A percentile compares a stretch with the other conserved stretches of the same genome.
Conservation (phyloP, 2,113 vertebrate species). For the Cathartes aura region DNA sequence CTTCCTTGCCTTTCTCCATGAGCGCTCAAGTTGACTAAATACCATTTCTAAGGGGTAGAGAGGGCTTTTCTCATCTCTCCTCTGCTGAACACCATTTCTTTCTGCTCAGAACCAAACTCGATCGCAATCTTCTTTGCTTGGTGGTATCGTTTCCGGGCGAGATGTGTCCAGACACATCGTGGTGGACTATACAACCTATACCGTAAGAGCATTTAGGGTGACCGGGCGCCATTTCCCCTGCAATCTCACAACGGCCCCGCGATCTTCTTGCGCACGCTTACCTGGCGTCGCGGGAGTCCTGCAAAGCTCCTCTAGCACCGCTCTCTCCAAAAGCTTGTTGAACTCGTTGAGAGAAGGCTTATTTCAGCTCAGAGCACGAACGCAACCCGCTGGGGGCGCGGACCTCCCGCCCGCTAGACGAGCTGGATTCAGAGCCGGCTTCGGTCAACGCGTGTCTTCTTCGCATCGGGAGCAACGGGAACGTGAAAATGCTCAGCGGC, state of each 20-base stretch:
- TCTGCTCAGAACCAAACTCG: background rate
- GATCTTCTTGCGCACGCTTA: fast-evolving
- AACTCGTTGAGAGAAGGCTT: background rate
- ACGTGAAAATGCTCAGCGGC: background rate
- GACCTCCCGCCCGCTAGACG: fast-evolving
- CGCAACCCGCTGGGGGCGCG: fast-evolving
- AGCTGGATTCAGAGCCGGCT: background rate
- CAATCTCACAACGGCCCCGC: fast-evolving
- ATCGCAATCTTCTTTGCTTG: too few relatives aligned
- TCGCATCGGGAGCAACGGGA: fast-evolving
- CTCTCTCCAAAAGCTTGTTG: background rate
- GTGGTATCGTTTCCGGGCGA: background rate
- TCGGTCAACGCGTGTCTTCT: fast-evolving
- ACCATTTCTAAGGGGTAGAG: background rate
- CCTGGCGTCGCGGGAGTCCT: background rate
- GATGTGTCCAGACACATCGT: background rate
- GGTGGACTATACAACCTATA: too few relatives aligned
- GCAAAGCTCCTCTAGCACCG: background rate
- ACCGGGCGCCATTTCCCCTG: fast-evolving
- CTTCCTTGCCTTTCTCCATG: background rate
- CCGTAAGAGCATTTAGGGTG: background rate
- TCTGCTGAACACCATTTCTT: background rate
- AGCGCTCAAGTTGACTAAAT: fast-evolving
- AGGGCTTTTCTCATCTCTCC: background rate
- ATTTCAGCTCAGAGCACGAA: background rate